Base-by-base conservation (phyloP, 2,797 vertebrate genomes). In the Lemur catta region DNA sequence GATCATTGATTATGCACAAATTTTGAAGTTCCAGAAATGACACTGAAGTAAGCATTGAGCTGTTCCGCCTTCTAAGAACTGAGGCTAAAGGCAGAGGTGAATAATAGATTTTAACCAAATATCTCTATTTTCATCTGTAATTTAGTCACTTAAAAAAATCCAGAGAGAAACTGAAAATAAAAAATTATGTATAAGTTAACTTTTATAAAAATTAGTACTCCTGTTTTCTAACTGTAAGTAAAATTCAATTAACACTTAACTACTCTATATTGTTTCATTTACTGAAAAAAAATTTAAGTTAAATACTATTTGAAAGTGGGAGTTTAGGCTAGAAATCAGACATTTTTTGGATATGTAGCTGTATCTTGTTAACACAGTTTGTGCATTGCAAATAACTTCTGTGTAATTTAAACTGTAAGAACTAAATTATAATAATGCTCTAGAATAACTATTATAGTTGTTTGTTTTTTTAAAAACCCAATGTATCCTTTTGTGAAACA, bases 401-500 rank as follows among this genome's bases (percentile, higher is more conserved):
- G 0, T 95, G 18, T 91, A 91, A 93, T 72, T 95, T 90, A 65
- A 88, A 92, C 7, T 89, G 24, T 82, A 33, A 84, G 89, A 92
- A 79, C 38, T 67, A 87, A 84, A 74, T 94, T 17, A 86, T 75
- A 50, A 35, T 81, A 94, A 80, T 89, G 57, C 6, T 80, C 13
- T 22, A 76, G 33, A 10, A 14, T 87, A 75, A 86, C 22, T 26
- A 28, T 59, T 59, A 59, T 94, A 67, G 55, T 88, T 57, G 7
- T 61, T 80, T 86, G 35, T 46, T 17, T 26, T 22, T n/a, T 78
- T 52, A 67, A 57, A 35, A 82, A 72, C 18, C 46, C 33, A 69
- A 4, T 86, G 43, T 89, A 59, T 76, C 11, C 15, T 75, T 95
- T 92, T 87, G 43, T 82, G 80, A 95, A 96, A 81, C 52, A 95